phyloP scores from a whole-genome alignment of 1,140 invertebrate genomes.

The Diabrotica virgifera region DNA sequence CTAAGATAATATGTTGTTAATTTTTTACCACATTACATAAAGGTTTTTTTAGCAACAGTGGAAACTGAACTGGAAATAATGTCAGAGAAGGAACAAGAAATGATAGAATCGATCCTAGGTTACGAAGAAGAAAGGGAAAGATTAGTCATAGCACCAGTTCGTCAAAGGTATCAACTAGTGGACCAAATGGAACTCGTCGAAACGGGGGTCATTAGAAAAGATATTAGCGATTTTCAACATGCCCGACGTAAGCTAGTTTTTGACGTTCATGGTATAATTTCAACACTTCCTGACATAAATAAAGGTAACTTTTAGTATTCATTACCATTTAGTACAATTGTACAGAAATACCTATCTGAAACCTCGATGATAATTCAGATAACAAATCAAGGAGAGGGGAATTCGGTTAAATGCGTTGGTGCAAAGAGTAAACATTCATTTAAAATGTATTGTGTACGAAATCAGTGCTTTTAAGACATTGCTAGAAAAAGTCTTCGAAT shows the following conservation, averaged over 20 bases:
- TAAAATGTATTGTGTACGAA: too few relatives aligned
- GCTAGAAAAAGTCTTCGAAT: too few relatives aligned
- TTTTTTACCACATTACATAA: too few relatives aligned
- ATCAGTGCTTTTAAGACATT: too few relatives aligned
- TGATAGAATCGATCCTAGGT: neutral
- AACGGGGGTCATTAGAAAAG: neutral
- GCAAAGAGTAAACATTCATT: too few relatives aligned
- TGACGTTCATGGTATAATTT: constrained; percentile 1
- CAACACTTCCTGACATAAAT: neutral
- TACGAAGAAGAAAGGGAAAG: neutral
- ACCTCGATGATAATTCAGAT: too few relatives aligned
- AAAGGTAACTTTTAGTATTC: neutral
- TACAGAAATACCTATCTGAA: too few relatives aligned
- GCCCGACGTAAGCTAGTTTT: neutral
- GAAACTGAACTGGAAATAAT: constrained; percentile 3
- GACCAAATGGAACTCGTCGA: constrained; percentile 9
- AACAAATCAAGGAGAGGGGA: too few relatives aligned
- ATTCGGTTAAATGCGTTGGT: too few relatives aligned
- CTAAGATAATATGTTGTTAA: too few relatives aligned
- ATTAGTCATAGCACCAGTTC: neutral
- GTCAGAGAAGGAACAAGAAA: neutral
- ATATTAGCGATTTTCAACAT: neutral
- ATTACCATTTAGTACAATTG: too few relatives aligned
- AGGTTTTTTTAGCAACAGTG: too few relatives aligned
- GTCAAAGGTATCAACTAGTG: neutral